Evolutionary conservation across 37 sponge, comb jelly and placozoan species (phyloP).

Genomic region (Eunapius fragilis): DNA sequence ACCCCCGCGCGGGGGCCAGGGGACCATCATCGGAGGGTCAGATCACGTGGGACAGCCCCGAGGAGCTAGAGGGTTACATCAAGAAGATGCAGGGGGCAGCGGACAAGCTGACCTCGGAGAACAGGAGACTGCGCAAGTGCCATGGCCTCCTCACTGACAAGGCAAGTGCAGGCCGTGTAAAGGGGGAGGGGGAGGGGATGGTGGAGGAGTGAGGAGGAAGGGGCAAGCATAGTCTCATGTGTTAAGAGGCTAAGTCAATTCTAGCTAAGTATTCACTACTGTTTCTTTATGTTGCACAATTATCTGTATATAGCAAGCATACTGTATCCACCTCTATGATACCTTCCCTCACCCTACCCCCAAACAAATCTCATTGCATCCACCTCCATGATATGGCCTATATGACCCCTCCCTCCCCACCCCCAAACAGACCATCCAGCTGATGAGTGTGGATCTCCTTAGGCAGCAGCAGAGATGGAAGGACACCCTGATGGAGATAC

Average conservation of each 20-base stretch:
- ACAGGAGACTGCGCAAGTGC: conserved; percentile 87
- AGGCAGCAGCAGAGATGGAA: conserved; percentile 94
- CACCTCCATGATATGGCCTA: background rate
- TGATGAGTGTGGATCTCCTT: conserved; percentile 89
- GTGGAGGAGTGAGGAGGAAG: too few relatives aligned
- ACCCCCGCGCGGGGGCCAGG: conserved; percentile 76
- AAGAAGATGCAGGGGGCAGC: conserved; percentile 78
- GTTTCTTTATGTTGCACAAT: too few relatives aligned
- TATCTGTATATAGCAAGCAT: too few relatives aligned
- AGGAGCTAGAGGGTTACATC: conserved; percentile 88
- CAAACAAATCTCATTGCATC: too few relatives aligned
- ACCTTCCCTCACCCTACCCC: too few relatives aligned
- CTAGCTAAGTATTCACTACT: too few relatives aligned
- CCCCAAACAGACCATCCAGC: conserved; percentile 39
- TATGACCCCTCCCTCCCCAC: too few relatives aligned
- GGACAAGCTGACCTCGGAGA: conserved; percentile 90
- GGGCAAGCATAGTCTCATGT: too few relatives aligned
- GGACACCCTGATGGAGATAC: conserved; percentile 84
- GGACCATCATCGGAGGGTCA: conserved; percentile 42
- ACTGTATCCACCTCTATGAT: too few relatives aligned
- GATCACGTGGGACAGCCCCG: conserved; percentile 95
- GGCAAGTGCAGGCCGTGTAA: conserved; percentile 21
- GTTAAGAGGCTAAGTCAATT: too few relatives aligned
- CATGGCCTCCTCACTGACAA: conserved; percentile 85
- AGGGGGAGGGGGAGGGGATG: too few relatives aligned